Evolutionary conservation across 2,888 invertebrate species (phyloP).

Genomic region (Cantharis rustica): DNA sequence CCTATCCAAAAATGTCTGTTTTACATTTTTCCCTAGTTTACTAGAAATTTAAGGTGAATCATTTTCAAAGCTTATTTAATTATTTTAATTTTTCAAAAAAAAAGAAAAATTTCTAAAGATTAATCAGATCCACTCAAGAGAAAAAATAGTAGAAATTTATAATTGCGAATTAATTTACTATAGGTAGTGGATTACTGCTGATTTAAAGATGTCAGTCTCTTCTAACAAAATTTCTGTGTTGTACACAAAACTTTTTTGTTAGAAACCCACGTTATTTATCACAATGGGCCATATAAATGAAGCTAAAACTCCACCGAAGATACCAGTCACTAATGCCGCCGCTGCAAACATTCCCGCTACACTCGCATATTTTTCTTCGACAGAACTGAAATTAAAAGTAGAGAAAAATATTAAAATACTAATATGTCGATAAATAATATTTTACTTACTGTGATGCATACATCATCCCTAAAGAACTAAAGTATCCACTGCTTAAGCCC

Average conservation of each 20-base stretch:
- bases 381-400: constrained; percentile 62
- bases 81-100: no score
- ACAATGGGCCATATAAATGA: constrained; percentile 72
- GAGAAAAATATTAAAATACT: not conserved
- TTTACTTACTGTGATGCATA: constrained; percentile 79
- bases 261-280: constrained; percentile 56
- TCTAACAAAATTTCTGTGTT: constrained; percentile 46
- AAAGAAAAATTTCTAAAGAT: no score
- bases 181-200: not conserved
- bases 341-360: constrained; percentile 97
- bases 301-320: constrained; percentile 81
- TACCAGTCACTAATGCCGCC: constrained; percentile 88
- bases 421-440: no score
- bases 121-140: not conserved
- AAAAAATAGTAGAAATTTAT: not conserved
- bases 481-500: constrained; percentile 91
- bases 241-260: constrained; percentile 57
- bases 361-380: constrained; percentile 79
- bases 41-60: no score
- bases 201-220: constrained; percentile 27
- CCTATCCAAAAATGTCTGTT: no score
- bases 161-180: not conserved
- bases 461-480: constrained; percentile 92
- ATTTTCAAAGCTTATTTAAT: not conserved
- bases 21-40: no score